Conservation (phyloP, 2,797 vertebrate species). For the Anniella stebbinsi region DNA sequence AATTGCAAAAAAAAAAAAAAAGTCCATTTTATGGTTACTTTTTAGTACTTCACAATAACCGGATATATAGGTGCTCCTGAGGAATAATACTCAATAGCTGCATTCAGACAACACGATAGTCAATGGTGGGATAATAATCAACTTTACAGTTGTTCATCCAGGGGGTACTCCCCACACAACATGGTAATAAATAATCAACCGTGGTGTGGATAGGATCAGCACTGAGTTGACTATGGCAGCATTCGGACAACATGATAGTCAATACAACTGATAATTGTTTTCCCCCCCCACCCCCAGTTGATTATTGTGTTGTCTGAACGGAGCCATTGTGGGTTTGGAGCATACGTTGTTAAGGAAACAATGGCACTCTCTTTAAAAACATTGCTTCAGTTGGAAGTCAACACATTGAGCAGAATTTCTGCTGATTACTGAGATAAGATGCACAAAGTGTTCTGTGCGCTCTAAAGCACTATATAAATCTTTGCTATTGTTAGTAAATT, state of each 20-base stretch:
- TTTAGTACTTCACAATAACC: background rate
- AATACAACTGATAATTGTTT: too few relatives aligned
- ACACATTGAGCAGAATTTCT: background rate
- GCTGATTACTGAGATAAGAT: background rate
- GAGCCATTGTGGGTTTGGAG: background rate
- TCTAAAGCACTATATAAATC: background rate
- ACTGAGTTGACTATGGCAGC: too few relatives aligned
- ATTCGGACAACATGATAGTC: too few relatives aligned
- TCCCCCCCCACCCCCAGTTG: too few relatives aligned
- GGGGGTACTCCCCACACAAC: too few relatives aligned
- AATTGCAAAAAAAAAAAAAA: background rate
- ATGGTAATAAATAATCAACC: too few relatives aligned
- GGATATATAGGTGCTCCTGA: background rate
- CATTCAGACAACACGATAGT: too few relatives aligned
- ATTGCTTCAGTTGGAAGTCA: background rate
- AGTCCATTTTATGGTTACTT: background rate
- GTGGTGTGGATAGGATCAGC: too few relatives aligned
- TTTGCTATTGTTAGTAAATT: background rate
- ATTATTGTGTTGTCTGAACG: too few relatives aligned
- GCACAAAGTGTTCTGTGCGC: too few relatives aligned
- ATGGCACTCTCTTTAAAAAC: background rate
- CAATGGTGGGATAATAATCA: too few relatives aligned
- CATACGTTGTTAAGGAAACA: background rate
- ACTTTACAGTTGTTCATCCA: too few relatives aligned
- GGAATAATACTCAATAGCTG: background rate